Conservation (phyloP, 1,140 invertebrate genomes). For the Solenopsis fugax region DNA sequence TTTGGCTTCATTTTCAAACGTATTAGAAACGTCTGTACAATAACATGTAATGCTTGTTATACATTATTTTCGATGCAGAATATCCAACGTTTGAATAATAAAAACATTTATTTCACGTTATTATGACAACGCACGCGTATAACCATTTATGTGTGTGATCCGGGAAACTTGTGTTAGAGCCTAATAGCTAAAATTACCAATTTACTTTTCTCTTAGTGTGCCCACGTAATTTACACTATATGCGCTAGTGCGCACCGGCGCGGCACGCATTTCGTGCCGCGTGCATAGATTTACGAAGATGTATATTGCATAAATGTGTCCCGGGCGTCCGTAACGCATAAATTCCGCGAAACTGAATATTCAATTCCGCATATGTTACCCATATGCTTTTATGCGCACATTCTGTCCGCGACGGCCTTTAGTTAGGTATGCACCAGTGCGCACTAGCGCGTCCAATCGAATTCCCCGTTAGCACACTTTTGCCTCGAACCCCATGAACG, state of each 20-base stretch:
- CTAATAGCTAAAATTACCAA: too few species aligned
- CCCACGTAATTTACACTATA: background rate
- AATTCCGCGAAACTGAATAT: constrained; percentile 50
- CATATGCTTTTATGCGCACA: constrained; percentile 37
- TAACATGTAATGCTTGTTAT: too few species aligned
- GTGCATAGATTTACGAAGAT: background rate
- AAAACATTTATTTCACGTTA: too few species aligned
- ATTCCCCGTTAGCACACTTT: constrained; percentile 5
- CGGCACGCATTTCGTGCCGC: background rate
- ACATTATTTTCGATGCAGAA: too few species aligned
- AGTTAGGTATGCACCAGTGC: background rate
- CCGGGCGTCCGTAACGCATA: constrained; percentile 25
- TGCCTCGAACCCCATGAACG: background rate
- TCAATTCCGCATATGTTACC: constrained; percentile 32
- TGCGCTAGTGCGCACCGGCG: background rate
- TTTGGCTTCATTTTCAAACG: too few species aligned
- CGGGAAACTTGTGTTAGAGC: too few species aligned
- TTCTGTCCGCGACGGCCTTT: constrained; percentile 1
- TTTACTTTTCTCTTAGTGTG: too few species aligned
- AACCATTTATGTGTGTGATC: too few species aligned
- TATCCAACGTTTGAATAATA: too few species aligned
- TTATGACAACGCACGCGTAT: too few species aligned
- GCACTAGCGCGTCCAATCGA: constrained; percentile 5
- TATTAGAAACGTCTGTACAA: too few species aligned
- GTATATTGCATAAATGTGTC: constrained; percentile 46